phyloP scores from a whole-genome alignment of 2,113 vertebrate genomes.

The Trachemys scripta region DNA sequence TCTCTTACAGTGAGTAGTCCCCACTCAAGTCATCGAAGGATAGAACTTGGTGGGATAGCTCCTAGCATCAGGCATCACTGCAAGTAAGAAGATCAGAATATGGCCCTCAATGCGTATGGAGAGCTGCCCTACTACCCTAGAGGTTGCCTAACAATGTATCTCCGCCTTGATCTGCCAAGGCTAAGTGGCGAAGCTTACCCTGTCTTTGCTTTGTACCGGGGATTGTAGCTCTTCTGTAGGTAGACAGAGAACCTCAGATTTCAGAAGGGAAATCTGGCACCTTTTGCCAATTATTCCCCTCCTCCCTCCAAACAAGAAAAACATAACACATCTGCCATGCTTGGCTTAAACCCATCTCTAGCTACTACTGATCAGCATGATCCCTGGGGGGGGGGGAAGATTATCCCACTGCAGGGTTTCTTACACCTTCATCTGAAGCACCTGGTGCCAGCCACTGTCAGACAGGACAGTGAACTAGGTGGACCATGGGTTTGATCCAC shows the following conservation, averaged over 20 bases:
- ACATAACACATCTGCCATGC: neutral
- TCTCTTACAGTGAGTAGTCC: accelerated
- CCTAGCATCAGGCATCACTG: neutral
- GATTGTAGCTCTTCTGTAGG: neutral
- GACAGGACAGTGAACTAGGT: neutral
- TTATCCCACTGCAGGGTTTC: neutral
- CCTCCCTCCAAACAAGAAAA: neutral
- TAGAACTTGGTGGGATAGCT: accelerated
- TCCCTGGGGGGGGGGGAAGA: neutral
- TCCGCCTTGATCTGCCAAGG: neutral
- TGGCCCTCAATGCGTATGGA: neutral
- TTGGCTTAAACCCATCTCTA: neutral
- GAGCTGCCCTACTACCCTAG: neutral
- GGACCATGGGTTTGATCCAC: neutral
- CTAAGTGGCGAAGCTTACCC: neutral
- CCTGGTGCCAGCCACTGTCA: neutral
- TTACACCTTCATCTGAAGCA: neutral
- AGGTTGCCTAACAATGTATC: neutral
- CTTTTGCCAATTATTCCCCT: neutral
- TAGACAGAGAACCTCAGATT: neutral
- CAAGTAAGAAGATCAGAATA: neutral
- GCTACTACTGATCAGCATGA: slow-evolving; percentile 3
- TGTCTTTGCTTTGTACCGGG: neutral
- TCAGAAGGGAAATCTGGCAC: neutral
- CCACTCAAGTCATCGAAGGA: neutral